Evolutionary conservation across 2,797 vertebrate genomes (phyloP), one percentile per base, ranked within the genome.

Genomic region (Tympanoctomys barrerae): DNA sequence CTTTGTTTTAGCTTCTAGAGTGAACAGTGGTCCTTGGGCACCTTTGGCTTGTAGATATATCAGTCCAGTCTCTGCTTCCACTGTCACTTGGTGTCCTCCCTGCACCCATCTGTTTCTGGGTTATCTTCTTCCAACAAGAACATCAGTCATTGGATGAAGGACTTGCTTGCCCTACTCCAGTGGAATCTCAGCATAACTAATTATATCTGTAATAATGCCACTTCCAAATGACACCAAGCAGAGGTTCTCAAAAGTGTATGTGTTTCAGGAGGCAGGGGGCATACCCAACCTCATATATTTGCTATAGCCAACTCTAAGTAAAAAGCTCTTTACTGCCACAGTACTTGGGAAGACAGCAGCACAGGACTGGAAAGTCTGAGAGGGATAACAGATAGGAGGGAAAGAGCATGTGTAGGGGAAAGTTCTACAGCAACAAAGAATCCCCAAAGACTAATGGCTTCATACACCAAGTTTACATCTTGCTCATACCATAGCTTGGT

Each of bases 201-300:
- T 89, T 54, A 70, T 2, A 62, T 70, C n/a, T 82, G n/a, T n/a
- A 82, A 18, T 6, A 12, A 81, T 52, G 52, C 33, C 61, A n/a
- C 66, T 77, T 89, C 59, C 75, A 86, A 94, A 61, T 57, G 59
- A 75, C n/a, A 81, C 80, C 42, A 86, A 6, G 39, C 52, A 77
- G 49, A 70, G 42, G 28, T 77, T 87, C 52, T 61, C 13, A 59
- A 39, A 68, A 57, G 10, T n/a, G 39, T 24, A 64, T 64, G 49
- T 42, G 59, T 90, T 28, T 57, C 54, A 57, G 54, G 54, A 57
- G 28, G 39, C 2, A 31, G 10, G 54, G 10, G 11, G 80, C 46
- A n/a, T 64, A 16, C 49, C 71, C 46, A 71, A 57, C 36, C 42
- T 80, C 70, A 36, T 49, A 52, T 12, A 71, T 21, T 33, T 81